These are phyloP conservation scores for Notospermus geniculatus DNA, from an alignment of 1,140 invertebrate species.

Conservation along the genomic window DNA sequence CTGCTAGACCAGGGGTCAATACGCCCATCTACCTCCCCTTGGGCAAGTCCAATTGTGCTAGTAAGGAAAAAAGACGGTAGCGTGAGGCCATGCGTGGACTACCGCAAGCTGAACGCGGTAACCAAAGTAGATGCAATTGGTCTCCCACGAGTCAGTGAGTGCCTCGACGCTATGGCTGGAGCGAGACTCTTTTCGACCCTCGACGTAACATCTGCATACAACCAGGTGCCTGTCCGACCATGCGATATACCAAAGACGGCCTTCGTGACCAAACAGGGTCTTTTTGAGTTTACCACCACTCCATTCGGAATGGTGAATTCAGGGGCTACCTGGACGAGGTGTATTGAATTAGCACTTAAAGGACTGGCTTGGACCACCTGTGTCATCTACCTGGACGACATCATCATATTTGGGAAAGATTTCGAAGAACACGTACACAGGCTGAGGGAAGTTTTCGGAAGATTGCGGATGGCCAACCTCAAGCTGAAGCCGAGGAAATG, in stretches of 20 bases:
- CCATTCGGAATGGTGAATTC: too few relatives aligned
- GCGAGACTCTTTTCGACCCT: constrained; percentile 51
- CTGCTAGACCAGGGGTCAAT: too few relatives aligned
- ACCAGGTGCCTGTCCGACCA: constrained; percentile 44
- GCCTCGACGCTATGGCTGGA: constrained; percentile 42
- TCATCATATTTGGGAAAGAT: too few relatives aligned
- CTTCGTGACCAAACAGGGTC: too few relatives aligned
- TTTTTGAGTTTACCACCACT: too few relatives aligned
- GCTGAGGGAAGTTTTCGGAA: too few relatives aligned
- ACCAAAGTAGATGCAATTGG: too few relatives aligned
- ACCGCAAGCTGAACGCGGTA: constrained; percentile 49
- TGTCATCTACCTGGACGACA: too few relatives aligned
- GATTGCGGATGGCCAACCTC: constrained; percentile 25
- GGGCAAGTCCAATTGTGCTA: constrained; percentile 7
- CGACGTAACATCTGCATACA: constrained; percentile 39
- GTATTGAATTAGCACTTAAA: too few relatives aligned
- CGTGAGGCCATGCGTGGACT: constrained; percentile 54
- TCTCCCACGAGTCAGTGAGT: constrained; percentile 56
- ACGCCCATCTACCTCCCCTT: not conserved
- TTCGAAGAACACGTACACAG: too few relatives aligned
- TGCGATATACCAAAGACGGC: constrained; percentile 40
- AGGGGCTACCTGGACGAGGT: too few relatives aligned
- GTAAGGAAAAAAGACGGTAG: constrained; percentile 5
- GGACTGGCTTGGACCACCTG: not conserved
- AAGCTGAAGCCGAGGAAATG: constrained; percentile 55